A percentile compares a stretch with the other conserved stretches of the same genome.
These are phyloP conservation scores for Mesorhabditis belari DNA, from an alignment of 2,888 invertebrate genomes.

Conservation along the genomic window DNA sequence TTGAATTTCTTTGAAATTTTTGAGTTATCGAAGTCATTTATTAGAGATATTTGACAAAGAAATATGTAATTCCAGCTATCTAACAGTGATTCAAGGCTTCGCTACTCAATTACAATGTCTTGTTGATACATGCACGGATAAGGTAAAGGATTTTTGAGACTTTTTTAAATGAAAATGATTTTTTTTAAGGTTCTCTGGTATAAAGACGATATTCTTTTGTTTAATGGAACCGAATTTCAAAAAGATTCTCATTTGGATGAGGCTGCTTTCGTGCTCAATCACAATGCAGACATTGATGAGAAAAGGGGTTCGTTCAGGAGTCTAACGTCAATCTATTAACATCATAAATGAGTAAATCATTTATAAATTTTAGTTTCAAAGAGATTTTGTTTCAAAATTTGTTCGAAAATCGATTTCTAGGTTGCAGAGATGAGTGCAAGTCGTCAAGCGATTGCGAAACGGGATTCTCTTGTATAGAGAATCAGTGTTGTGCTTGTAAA, in stretches of 20 bases:
- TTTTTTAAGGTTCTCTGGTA: constrained; percentile 39
- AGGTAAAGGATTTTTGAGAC: constrained; percentile 6
- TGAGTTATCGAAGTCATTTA: no score
- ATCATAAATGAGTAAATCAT: constrained; percentile 3
- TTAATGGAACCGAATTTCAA: constrained; percentile 41
- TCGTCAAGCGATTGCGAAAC: constrained; percentile 20
- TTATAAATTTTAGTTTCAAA: neutral
- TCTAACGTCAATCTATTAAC: neutral
- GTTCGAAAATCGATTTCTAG: constrained; percentile 2
- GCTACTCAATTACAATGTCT: constrained; percentile 46
- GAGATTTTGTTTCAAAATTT: neutral
- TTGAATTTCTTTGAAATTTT: no score
- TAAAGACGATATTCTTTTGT: constrained; percentile 44
- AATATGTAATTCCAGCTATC: constrained; percentile 24
- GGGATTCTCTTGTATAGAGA: constrained; percentile 30
- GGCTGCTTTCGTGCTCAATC: constrained; percentile 37
- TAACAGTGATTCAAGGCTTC: constrained; percentile 47
- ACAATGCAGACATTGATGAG: constrained; percentile 28
- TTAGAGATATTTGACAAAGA: no score
- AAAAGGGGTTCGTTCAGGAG: constrained; percentile 17
- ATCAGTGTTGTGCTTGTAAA: constrained; percentile 34
- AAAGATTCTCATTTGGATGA: constrained; percentile 32
- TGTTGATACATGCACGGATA: constrained; percentile 35
- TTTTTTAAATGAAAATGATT: neutral
- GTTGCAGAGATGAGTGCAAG: constrained; percentile 26